phyloP scores from a whole-genome alignment of 2,797 vertebrate genomes.

The Clarias fuscus region DNA sequence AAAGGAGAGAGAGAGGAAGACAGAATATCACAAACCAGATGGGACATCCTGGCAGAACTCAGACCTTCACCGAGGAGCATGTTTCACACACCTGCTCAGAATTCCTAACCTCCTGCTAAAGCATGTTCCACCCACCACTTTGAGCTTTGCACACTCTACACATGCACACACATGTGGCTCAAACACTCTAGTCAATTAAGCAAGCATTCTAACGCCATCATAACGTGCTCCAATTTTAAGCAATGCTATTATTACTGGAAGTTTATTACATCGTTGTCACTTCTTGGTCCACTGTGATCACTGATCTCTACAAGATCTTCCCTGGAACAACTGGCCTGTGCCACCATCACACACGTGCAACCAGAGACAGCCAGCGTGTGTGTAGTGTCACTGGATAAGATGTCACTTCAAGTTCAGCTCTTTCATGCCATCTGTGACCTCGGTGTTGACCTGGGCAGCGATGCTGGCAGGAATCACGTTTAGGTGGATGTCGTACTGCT shows the following conservation, averaged over 20 bases:
- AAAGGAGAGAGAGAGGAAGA: not conserved
- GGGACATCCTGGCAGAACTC: conserved; percentile 48
- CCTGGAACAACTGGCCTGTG: not conserved
- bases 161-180: not conserved
- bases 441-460: conserved; percentile 74
- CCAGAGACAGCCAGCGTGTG: not conserved
- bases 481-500: conserved; percentile 93
- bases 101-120: conserved; percentile 43
- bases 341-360: not conserved
- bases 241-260: not conserved
- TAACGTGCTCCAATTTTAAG: not conserved
- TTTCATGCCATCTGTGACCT: conserved; percentile 67
- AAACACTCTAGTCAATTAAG: conserved; percentile 15
- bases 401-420: conserved; percentile 64
- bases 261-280: not conserved
- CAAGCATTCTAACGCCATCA: not conserved
- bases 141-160: conserved; percentile 38
- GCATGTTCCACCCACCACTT: conserved; percentile 42
- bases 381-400: not conserved
- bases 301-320: not conserved
- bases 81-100: conserved; percentile 57
- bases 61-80: conserved; percentile 44
- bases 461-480: conserved; percentile 76
- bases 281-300: conserved; percentile 10
- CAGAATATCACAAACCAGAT: conserved; percentile 50